These are phyloP conservation scores for Xenus cinereus DNA, from an alignment of 2,113 vertebrate genomes.

Conservation along the genomic window DNA sequence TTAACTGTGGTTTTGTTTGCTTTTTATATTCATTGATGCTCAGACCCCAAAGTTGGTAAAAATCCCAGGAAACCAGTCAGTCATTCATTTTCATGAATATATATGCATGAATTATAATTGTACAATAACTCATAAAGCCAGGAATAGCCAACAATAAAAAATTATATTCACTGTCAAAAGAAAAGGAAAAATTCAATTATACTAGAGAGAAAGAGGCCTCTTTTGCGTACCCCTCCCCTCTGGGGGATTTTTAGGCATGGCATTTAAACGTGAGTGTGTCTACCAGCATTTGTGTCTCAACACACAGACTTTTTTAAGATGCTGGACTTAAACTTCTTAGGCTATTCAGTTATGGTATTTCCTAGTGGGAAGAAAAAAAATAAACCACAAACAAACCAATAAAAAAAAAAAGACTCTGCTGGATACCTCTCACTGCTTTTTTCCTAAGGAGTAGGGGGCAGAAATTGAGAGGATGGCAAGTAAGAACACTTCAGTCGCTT, in stretches of 20 bases:
- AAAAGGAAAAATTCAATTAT: not conserved
- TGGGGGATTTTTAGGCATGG: not conserved
- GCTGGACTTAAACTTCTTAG: not conserved
- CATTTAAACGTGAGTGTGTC: not conserved
- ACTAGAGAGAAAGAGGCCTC: not conserved
- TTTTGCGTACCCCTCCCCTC: accelerated
- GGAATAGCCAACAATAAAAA: not conserved
- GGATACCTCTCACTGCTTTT: not conserved
- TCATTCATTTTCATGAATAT: not conserved
- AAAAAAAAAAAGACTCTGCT: not conserved
- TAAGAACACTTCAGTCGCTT: not conserved
- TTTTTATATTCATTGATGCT: slow-evolving; percentile 1
- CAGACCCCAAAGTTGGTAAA: not conserved
- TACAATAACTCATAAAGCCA: not conserved
- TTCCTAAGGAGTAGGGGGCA: not conserved
- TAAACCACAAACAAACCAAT: too few relatives aligned
- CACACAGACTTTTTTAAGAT: not conserved
- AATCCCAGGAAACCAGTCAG: slow-evolving; percentile 1
- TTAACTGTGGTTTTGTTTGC: not conserved
- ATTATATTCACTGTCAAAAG: not conserved
- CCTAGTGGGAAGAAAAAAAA: not conserved
- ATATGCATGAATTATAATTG: slow-evolving; percentile 6
- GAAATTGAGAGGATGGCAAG: not conserved
- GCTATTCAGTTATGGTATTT: not conserved
- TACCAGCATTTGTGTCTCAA: not conserved